Conservation (phyloP, 2,797 vertebrate species). For the Clarias fuscus region DNA sequence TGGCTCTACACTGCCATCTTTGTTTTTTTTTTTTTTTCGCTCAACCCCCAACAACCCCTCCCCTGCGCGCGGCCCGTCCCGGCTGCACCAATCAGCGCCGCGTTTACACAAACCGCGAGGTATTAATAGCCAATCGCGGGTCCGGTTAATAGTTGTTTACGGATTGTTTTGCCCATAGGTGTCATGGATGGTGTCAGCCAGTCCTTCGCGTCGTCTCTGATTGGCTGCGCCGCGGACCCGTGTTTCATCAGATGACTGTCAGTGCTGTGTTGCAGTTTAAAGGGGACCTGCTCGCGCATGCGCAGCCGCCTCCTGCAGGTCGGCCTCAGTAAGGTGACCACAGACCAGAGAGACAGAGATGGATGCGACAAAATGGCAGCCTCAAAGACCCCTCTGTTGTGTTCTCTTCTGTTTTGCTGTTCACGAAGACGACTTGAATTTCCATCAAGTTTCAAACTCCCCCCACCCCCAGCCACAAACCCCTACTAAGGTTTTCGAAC, state of each 20-base stretch:
- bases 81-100: conserved; percentile 62
- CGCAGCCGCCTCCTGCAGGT: conserved; percentile 68
- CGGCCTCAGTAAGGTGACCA: conserved; percentile 68
- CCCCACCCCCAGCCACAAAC: too few relatives aligned
- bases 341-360: conserved; percentile 55
- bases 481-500: too few relatives aligned
- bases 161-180: conserved; percentile 55
- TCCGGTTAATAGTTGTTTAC: conserved; percentile 53
- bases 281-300: conserved; percentile 73
- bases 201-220: conserved; percentile 52
- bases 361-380: conserved; percentile 67
- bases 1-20: conserved; percentile 83
- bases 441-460: not conserved
- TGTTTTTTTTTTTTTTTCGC: conserved; percentile 82
- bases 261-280: conserved; percentile 65
- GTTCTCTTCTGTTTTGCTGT: not conserved
- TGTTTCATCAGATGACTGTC: conserved; percentile 77
- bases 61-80: conserved; percentile 61
- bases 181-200: conserved; percentile 53
- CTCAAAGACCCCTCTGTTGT: conserved; percentile 34
- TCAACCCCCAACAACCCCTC: conserved; percentile 57
- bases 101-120: conserved; percentile 57
- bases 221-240: conserved; percentile 74
- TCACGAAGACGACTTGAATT: not conserved
- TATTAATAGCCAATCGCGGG: conserved; percentile 47